Evolutionary conservation across 1,140 invertebrate genomes (phyloP).

Genomic region (Spodoptera frugiperda): DNA sequence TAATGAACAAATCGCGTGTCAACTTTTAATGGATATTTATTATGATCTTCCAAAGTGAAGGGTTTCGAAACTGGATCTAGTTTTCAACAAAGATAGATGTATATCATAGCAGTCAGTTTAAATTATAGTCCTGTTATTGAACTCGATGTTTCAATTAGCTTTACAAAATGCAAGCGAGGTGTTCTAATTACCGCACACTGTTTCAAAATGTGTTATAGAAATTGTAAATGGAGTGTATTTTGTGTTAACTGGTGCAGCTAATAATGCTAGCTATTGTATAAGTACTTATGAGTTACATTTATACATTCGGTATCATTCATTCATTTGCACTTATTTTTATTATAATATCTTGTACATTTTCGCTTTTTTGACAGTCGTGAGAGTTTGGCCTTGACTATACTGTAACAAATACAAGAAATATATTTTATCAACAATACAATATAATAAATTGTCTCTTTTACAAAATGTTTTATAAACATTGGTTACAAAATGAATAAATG

Average conservation of each 20-base stretch:
- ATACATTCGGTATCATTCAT: slow-evolving; percentile 14
- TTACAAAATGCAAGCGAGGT: not conserved
- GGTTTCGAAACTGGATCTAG: too few relatives aligned
- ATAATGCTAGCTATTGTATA: slow-evolving; percentile 13
- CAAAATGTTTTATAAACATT: not conserved
- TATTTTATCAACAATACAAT: not conserved
- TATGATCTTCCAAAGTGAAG: not conserved
- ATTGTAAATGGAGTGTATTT: slow-evolving; percentile 3
- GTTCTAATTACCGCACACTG: not conserved
- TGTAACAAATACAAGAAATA: not conserved
- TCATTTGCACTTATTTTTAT: not conserved
- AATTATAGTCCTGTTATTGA: not conserved
- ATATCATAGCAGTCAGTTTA: slow-evolving; percentile 5
- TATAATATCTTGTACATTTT: not conserved
- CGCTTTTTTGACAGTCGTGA: not conserved
- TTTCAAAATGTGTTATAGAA: slow-evolving; percentile 19
- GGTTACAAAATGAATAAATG: slow-evolving; percentile 14
- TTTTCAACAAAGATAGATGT: too few relatives aligned
- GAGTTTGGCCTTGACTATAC: not conserved
- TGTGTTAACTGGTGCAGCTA: slow-evolving; percentile 37
- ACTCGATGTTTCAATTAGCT: not conserved
- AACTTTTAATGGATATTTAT: not conserved
- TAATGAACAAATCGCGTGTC: not conserved
- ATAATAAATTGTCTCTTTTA: not conserved
- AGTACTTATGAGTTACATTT: slow-evolving; percentile 5